Percentiles rank a stretch among this genome's conserved stretches.
Conservation (phyloP, 2,113 vertebrate species). For the Pagrus major region DNA sequence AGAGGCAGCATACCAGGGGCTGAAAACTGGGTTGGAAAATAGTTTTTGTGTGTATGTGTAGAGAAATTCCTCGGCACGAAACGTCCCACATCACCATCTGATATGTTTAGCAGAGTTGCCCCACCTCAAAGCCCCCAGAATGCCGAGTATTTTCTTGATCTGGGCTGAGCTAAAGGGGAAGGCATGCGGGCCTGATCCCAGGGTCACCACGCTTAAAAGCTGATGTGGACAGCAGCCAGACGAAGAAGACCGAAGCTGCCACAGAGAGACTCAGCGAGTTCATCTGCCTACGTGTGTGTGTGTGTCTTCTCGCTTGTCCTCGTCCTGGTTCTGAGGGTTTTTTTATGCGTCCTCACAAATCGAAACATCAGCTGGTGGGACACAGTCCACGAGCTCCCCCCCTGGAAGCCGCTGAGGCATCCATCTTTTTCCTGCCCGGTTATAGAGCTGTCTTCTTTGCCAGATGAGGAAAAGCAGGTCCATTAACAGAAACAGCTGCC, state of each 20-base stretch:
- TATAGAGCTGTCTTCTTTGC: background rate
- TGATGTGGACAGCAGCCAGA: constrained; percentile 35
- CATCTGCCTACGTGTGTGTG: background rate
- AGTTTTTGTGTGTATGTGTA: constrained; percentile 23
- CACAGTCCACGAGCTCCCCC: background rate
- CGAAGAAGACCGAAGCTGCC: constrained; percentile 1
- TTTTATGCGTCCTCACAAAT: constrained; percentile 25
- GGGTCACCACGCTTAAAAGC: constrained; percentile 57
- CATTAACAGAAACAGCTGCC: background rate
- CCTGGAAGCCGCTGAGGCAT: background rate
- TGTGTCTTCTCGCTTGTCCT: constrained; percentile 29
- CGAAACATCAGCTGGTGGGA: constrained; percentile 29
- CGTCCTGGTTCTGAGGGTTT: background rate
- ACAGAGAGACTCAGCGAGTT: constrained; percentile 3
- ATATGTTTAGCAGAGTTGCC: constrained; percentile 67
- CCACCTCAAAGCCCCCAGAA: constrained; percentile 58
- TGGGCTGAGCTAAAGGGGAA: constrained; percentile 67
- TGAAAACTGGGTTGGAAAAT: constrained; percentile 45
- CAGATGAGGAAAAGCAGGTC: background rate
- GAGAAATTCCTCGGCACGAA: constrained; percentile 48
- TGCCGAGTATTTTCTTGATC: constrained; percentile 65
- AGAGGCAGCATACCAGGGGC: constrained; percentile 18
- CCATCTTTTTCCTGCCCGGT: background rate
- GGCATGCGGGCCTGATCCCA: constrained; percentile 58
- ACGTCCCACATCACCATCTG: constrained; percentile 42